phyloP scores from a whole-genome alignment of 2,888 invertebrate species.

The Aphelenchoides bicaudatus region DNA sequence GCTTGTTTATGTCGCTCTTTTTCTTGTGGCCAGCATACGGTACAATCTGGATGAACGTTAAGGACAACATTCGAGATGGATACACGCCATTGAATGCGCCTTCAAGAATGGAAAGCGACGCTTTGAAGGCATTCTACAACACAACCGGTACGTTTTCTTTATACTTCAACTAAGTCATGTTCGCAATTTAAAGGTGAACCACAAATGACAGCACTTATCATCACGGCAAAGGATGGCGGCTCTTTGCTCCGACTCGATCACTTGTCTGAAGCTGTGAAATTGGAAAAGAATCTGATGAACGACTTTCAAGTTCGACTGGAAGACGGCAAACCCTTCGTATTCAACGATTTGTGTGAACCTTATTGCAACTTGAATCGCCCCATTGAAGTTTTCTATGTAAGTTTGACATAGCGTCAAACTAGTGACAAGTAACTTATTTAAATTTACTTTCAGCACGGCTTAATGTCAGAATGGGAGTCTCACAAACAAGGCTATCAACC shows the following conservation, averaged over 20 bases:
- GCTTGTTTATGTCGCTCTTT: constrained; percentile 12
- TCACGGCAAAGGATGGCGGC: constrained; percentile 54
- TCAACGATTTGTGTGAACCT: constrained; percentile 50
- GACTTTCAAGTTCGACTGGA: constrained; percentile 39
- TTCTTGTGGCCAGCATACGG: constrained; percentile 15
- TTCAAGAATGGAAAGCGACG: constrained; percentile 53
- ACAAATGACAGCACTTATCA: constrained; percentile 52
- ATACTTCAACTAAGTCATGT: too few species aligned
- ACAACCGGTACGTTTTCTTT: constrained; percentile 27
- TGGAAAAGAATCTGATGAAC: constrained; percentile 39
- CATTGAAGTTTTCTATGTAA: constrained; percentile 51
- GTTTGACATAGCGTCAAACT: background rate
- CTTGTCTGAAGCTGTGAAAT: constrained; percentile 43
- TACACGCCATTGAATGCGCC: constrained; percentile 59
- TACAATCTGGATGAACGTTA: constrained; percentile 28
- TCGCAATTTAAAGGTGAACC: constrained; percentile 55
- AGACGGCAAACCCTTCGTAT: constrained; percentile 31
- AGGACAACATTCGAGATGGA: constrained; percentile 57
- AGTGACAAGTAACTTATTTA: background rate
- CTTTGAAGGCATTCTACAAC: constrained; percentile 46
- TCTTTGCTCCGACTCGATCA: constrained; percentile 51
- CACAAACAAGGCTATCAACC: constrained; percentile 9
- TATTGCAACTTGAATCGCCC: constrained; percentile 54
- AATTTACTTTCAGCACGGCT: constrained; percentile 17
- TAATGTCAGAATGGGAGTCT: constrained; percentile 11